phyloP scores from a whole-genome alignment of 2,888 invertebrate genomes.

The Achlya flavicornis region DNA sequence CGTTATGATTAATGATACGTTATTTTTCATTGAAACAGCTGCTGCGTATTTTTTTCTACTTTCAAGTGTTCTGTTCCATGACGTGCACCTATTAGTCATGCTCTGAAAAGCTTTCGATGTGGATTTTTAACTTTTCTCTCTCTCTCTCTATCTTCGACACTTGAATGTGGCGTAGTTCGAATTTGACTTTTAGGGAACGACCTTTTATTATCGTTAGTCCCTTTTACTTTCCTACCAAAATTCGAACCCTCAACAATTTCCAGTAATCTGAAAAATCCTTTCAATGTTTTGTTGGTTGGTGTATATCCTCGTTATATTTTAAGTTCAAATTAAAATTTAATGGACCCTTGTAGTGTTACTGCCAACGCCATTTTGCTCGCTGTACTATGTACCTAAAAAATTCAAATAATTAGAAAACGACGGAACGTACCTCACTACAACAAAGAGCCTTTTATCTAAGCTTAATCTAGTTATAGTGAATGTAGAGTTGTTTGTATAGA shows the following conservation, averaged over 20 bases:
- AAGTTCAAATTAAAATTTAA: too few species aligned
- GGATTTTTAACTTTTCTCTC: conserved; percentile 60
- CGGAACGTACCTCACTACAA: neutral
- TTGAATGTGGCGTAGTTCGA: conserved; percentile 44
- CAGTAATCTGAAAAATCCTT: neutral
- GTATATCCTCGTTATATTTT: neutral
- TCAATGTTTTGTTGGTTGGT: neutral
- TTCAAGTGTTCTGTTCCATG: conserved; percentile 73
- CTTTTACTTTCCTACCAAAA: neutral
- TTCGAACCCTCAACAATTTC: neutral
- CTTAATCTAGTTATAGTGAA: too few species aligned
- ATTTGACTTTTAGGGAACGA: conserved; percentile 39
- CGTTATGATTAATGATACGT: conserved; percentile 78
- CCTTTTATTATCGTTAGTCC: conserved; percentile 32
- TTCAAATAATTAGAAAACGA: neutral
- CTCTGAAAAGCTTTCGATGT: conserved; percentile 67
- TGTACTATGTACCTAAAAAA: neutral
- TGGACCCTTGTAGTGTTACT: neutral
- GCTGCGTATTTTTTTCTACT: conserved; percentile 75
- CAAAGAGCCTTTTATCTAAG: neutral
- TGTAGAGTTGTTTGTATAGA: neutral
- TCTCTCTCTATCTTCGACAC: conserved; percentile 45
- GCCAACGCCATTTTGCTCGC: neutral
- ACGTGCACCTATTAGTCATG: conserved; percentile 76
- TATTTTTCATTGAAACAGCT: conserved; percentile 81